Conservation (phyloP, 2,888 invertebrate species). For the Agelastica alni region DNA sequence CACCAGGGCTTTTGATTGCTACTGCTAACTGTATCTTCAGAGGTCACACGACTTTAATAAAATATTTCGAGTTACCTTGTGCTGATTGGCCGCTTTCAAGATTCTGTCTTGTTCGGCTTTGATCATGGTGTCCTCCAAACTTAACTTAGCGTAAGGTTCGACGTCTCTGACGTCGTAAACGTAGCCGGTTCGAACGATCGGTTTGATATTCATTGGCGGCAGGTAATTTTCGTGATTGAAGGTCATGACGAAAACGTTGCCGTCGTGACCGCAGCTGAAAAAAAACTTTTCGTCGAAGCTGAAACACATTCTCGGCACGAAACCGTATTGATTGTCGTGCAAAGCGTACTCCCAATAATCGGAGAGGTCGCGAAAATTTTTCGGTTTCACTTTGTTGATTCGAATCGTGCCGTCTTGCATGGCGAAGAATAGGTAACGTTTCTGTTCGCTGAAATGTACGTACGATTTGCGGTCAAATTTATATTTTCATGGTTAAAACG, state of each 20-base stretch:
- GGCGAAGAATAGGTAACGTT: constrained; percentile 63
- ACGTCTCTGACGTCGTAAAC: constrained; percentile 49
- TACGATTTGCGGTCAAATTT: too few relatives aligned
- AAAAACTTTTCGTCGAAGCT: constrained; percentile 65
- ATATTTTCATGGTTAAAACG: not conserved
- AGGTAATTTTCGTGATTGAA: constrained; percentile 59
- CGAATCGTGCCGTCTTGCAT: constrained; percentile 66
- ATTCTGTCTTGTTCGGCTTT: constrained; percentile 69
- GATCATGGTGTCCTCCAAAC: constrained; percentile 71
- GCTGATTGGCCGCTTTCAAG: constrained; percentile 65
- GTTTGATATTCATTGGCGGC: constrained; percentile 23
- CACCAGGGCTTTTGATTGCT: too few relatives aligned
- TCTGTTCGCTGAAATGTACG: constrained; percentile 53
- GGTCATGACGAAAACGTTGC: constrained; percentile 71
- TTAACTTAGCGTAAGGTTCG: constrained; percentile 54
- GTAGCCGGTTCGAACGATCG: constrained; percentile 4
- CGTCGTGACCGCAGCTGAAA: constrained; percentile 61
- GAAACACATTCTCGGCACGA: constrained; percentile 66
- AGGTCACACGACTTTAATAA: too few relatives aligned
- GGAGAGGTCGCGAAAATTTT: constrained; percentile 60
- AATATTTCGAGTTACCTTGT: constrained; percentile 50
- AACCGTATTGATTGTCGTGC: constrained; percentile 76
- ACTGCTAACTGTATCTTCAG: too few relatives aligned
- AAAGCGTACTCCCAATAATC: constrained; percentile 73
- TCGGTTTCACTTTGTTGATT: constrained; percentile 58